Percentiles rank a stretch among this genome's conserved stretches.
Evolutionary conservation across 2,797 vertebrate species (phyloP).

Genomic region (Pantherophis vulpinus): DNA sequence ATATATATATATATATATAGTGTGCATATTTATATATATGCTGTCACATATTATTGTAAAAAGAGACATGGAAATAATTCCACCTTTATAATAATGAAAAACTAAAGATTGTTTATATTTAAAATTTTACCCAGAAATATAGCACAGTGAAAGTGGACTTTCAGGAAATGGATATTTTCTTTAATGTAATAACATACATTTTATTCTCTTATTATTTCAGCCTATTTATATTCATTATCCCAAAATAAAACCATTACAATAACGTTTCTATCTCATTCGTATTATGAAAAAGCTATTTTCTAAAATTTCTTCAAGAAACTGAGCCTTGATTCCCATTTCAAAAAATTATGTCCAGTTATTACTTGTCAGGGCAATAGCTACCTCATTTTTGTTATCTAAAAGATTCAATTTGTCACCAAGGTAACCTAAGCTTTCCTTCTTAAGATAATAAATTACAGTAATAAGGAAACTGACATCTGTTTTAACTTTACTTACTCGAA

Average conservation of each 20-base stretch:
- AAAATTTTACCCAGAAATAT: neutral
- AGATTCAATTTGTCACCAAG: constrained; percentile 55
- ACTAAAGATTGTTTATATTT: neutral
- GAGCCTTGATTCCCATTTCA: constrained; percentile 22
- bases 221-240: constrained; percentile 31
- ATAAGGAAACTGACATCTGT: neutral
- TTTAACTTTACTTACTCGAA: neutral
- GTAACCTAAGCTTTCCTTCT: constrained; percentile 20
- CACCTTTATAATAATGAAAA: neutral
- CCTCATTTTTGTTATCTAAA: constrained; percentile 28
- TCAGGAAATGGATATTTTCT: constrained; percentile 20
- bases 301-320: constrained; percentile 34
- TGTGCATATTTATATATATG: too few relatives aligned
- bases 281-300: constrained; percentile 6
- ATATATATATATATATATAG: too few relatives aligned
- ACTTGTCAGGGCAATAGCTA: constrained; percentile 37
- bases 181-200: constrained; percentile 27
- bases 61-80: too few relatives aligned
- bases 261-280: constrained; percentile 36
- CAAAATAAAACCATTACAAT: constrained; percentile 31
- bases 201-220: constrained; percentile 16
- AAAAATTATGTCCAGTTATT: constrained; percentile 29
- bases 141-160: constrained; percentile 17
- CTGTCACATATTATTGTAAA: too few relatives aligned
- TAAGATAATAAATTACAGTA: neutral